Evolutionary conservation across 2,888 invertebrate species (phyloP), one percentile per base, ranked within the genome.

Genomic region (Dusona sp.): DNA sequence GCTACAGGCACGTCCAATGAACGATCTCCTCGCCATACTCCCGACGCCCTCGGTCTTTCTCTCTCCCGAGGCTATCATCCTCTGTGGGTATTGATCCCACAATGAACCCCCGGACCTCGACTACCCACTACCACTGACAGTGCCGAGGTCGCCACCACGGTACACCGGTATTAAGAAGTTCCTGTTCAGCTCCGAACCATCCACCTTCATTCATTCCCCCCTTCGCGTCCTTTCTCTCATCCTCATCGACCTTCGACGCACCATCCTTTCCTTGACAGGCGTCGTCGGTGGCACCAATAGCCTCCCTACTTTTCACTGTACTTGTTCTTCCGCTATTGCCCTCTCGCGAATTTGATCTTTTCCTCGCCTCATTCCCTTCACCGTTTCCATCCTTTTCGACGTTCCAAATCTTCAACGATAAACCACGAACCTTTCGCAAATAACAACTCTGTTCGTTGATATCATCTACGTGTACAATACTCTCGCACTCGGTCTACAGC

Each of bases 51-150:
- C 90, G 77, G 61, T 61, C 61, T 61, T 61, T 61, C 64, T 51
- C 65, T 73, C 79, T 73, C 64, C 57, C 68, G 38, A 48, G 36
- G 64, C 68, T 70, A 70, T 81, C 78, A 61, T 48, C 68, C 77
- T 68, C 70, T 36, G 79, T 85, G 79, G 82, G 92, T 94, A 94
- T 94, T 94, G 94, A 94, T 94, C 94, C 93, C 93, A 93, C 93
- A 93, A 94, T 94, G 94, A 94, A 93, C 93, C 93, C 92, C 87
- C 73, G 75, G 80, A 74, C 48, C 57, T 38, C 67, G 89, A 88
- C 88, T 90, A 73, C 42, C 72, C 77, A 79, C 80, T 70, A 45
- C 79, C 83, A 64, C 84, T 4, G 80, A 74, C 70, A 45, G 88
- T 85, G 86, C 90, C 89, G 79, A 84, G 75, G 75, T 65, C 78